These are phyloP conservation scores for Lampropteryx suffumata DNA, from an alignment of 2,888 invertebrate species.

Conservation along the genomic window DNA sequence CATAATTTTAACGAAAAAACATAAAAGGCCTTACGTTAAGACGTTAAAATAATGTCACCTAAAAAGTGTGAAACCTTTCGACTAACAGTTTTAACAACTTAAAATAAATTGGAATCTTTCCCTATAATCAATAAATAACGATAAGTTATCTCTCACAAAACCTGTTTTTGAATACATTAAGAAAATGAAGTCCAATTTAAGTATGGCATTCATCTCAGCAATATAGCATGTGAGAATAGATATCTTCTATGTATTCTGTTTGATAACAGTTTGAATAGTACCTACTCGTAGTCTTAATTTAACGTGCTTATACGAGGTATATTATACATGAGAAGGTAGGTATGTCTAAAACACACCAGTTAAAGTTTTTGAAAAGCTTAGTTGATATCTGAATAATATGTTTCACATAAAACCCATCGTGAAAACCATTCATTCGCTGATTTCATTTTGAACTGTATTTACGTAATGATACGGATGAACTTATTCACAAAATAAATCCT, in stretches of 20 bases:
- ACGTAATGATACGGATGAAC: slow-evolving; percentile 6
- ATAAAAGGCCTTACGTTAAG: too few relatives aligned
- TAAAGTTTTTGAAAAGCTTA: slow-evolving; percentile 23
- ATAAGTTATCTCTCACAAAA: slow-evolving; percentile 54
- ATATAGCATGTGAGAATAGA: slow-evolving; percentile 19
- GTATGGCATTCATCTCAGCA: slow-evolving; percentile 26
- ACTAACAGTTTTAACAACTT: slow-evolving; percentile 25
- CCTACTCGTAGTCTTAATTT: too few relatives aligned
- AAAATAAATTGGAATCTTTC: slow-evolving; percentile 35
- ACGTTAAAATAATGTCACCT: not conserved
- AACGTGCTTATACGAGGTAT: too few relatives aligned
- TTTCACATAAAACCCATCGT: slow-evolving; percentile 23
- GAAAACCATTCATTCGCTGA: slow-evolving; percentile 11
- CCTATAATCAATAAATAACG: slow-evolving; percentile 56
- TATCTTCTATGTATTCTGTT: not conserved
- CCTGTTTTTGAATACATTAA: slow-evolving; percentile 54
- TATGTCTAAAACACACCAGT: slow-evolving; percentile 7
- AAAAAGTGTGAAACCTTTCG: not conserved
- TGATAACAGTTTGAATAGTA: slow-evolving; percentile 1
- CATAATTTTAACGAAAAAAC: too few relatives aligned
- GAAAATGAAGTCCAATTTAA: slow-evolving; percentile 43
- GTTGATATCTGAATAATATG: slow-evolving; percentile 24
- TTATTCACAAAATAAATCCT: slow-evolving; percentile 5
- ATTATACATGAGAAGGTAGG: too few relatives aligned
- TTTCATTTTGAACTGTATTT: slow-evolving; percentile 21